Conservation (phyloP, 2,113 vertebrate genomes). For the Seriola dumerili region DNA sequence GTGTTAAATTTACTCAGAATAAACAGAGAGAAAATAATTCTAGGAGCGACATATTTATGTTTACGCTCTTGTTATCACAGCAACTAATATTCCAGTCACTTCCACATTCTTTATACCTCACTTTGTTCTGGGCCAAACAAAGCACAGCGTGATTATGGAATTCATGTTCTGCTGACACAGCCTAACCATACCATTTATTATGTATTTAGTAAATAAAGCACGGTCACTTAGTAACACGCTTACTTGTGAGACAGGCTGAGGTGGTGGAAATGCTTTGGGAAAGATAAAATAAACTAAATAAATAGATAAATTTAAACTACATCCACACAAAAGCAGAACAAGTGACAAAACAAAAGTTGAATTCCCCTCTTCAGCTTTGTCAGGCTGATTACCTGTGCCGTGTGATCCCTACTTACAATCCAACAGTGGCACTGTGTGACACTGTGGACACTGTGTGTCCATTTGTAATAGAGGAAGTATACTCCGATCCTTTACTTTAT, state of each 20-base stretch:
- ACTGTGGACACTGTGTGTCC: too few species aligned
- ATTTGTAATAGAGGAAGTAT: too few species aligned
- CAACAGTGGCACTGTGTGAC: too few species aligned
- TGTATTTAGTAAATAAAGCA: slow-evolving; percentile 12
- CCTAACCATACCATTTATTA: neutral
- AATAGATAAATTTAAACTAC: neutral
- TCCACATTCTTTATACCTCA: neutral
- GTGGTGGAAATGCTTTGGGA: neutral
- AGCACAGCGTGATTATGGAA: neutral
- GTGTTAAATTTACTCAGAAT: neutral
- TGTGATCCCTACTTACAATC: too few species aligned
- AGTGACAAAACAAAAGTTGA: neutral
- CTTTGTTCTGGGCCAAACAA: neutral
- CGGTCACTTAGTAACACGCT: neutral
- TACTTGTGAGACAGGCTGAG: neutral
- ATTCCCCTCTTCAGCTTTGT: neutral
- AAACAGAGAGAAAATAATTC: neutral
- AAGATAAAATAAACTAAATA: too few species aligned
- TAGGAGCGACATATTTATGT: neutral
- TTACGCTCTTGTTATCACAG: neutral
- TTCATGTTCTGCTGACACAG: neutral
- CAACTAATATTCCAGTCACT: neutral
- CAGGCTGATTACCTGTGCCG: neutral
- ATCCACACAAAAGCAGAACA: neutral
- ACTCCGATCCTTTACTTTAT: too few species aligned